A percentile compares a stretch with the other conserved stretches of the same genome.
Evolutionary conservation across 2,888 invertebrate genomes (phyloP).

Genomic region (Eurytoma californica): DNA sequence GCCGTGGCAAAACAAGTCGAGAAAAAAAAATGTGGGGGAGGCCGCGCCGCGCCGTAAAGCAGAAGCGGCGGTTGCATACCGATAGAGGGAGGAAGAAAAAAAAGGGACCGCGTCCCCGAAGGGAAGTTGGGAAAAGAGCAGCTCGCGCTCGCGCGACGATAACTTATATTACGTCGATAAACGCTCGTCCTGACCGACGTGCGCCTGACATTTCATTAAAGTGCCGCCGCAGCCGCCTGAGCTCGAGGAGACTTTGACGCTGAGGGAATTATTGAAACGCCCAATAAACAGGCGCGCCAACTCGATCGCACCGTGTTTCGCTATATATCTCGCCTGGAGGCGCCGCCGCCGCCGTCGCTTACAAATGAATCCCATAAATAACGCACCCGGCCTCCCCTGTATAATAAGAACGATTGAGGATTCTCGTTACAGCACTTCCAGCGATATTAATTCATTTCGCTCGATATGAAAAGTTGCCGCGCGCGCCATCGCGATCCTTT

Average conservation of each 20-base stretch:
- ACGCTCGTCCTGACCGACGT: slow-evolving; percentile 48
- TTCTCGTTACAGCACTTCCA: slow-evolving; percentile 44
- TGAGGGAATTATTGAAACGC: slow-evolving; percentile 53
- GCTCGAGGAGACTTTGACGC: slow-evolving; percentile 37
- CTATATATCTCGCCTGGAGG: slow-evolving; percentile 16
- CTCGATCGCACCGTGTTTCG: background rate
- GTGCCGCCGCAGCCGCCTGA: slow-evolving; percentile 24
- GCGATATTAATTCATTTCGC: slow-evolving; percentile 52
- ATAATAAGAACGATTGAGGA: slow-evolving; percentile 44
- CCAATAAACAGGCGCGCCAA: slow-evolving; percentile 49
- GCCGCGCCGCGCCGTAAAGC: background rate
- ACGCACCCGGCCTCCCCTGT: background rate
- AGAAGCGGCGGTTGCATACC: background rate
- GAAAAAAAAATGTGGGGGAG: background rate
- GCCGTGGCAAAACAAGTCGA: background rate
- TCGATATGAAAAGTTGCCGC: slow-evolving; percentile 46
- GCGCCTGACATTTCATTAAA: slow-evolving; percentile 57
- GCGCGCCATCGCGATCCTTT: background rate
- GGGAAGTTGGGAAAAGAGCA: slow-evolving; percentile 33
- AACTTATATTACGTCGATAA: slow-evolving; percentile 56
- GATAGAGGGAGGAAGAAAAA: background rate
- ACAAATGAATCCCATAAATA: slow-evolving; percentile 57
- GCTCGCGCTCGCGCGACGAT: slow-evolving; percentile 33
- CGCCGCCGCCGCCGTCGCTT: slow-evolving; percentile 23
- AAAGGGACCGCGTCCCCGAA: background rate